Conservation (phyloP, 2,888 invertebrate species). For the Masnerella sp. region DNA sequence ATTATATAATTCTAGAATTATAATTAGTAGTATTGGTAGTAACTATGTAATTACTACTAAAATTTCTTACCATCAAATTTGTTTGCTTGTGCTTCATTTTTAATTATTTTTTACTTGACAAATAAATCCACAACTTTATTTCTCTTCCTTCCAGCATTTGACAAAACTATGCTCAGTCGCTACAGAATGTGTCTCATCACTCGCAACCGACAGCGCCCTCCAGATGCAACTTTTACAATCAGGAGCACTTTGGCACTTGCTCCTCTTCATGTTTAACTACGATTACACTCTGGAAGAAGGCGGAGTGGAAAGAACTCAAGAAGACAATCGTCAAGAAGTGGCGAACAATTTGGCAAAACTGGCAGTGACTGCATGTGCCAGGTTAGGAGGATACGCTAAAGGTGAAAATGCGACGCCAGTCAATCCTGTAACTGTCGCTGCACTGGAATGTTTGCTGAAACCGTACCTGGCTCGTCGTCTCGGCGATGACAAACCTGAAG, state of each 20-base stretch:
- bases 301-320: constrained; percentile 91
- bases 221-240: constrained; percentile 90
- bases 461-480: constrained; percentile 91
- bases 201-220: constrained; percentile 90
- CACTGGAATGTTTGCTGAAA: constrained; percentile 87
- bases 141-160: constrained; percentile 82
- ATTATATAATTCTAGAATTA: too few species aligned
- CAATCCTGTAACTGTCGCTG: constrained; percentile 79
- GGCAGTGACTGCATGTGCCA: constrained; percentile 90
- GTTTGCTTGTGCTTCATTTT: too few species aligned
- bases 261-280: constrained; percentile 94
- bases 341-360: constrained; percentile 95
- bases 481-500: constrained; percentile 84
- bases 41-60: too few species aligned
- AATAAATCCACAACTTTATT: not conserved
- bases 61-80: too few species aligned
- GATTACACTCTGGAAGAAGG: constrained; percentile 98
- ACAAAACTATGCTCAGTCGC: constrained; percentile 91
- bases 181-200: constrained; percentile 92
- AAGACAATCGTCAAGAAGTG: constrained; percentile 93
- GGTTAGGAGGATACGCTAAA: constrained; percentile 87
- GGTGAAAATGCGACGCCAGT: constrained; percentile 72
- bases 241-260: constrained; percentile 94
- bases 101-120: too few species aligned
- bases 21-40: too few species aligned